phyloP scores from a whole-genome alignment of 2,888 invertebrate species.

The Caenorhabditis sp. region DNA sequence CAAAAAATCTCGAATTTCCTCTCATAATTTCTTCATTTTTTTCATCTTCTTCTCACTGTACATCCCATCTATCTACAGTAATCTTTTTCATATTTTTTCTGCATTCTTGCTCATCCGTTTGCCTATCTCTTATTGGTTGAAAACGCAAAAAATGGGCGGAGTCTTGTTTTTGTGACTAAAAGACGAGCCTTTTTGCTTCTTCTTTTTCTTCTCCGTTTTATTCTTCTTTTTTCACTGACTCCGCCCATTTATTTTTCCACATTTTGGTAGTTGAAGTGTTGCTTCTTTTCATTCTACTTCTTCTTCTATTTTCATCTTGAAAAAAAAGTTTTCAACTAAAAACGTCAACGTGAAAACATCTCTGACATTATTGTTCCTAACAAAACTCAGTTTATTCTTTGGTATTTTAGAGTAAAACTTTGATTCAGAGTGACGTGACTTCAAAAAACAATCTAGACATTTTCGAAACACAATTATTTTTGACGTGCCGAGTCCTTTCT shows the following conservation, averaged over 20 bases:
- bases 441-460: too few relatives aligned
- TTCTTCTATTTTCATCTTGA: not conserved
- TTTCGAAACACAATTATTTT: too few relatives aligned
- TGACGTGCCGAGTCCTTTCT: too few relatives aligned
- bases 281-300: not conserved
- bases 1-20: not conserved
- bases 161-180: slow-evolving; percentile 8
- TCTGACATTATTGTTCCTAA: too few relatives aligned
- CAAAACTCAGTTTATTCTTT: too few relatives aligned
- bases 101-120: not conserved
- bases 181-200: slow-evolving; percentile 3
- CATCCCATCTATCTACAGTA: not conserved
- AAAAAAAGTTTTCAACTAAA: too few relatives aligned
- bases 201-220: not conserved
- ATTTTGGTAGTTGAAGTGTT: not conserved
- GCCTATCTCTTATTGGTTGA: slow-evolving; percentile 1
- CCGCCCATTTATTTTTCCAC: not conserved
- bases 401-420: too few relatives aligned
- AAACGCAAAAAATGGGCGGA: not conserved
- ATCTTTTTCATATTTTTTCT: not conserved
- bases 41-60: not conserved
- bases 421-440: too few relatives aligned
- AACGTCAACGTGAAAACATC: too few relatives aligned
- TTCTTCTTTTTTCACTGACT: not conserved
- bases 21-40: not conserved